Evolutionary conservation across 2,113 vertebrate genomes (phyloP).

Genomic region (Psephotus haematonotus): DNA sequence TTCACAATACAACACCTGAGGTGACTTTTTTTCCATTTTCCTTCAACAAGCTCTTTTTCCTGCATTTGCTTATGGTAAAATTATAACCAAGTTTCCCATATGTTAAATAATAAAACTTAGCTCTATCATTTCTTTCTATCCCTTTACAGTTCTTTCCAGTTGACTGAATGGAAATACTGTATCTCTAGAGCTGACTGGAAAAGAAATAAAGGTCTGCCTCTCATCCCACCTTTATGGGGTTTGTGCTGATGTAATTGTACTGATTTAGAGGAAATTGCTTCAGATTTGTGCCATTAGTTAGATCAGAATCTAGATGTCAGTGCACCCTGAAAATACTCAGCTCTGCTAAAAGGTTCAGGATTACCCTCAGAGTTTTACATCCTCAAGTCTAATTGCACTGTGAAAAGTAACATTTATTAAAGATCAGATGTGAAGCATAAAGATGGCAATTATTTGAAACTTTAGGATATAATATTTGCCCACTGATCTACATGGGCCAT

Average conservation of each 20-base stretch:
- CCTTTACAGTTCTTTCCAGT: conserved; percentile 40
- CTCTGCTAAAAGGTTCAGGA: conserved; percentile 34
- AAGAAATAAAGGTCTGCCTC: conserved; percentile 56
- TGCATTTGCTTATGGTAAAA: conserved; percentile 40
- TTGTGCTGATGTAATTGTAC: conserved; percentile 29
- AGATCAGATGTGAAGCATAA: conserved; percentile 12
- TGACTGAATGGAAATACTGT: conserved; percentile 39
- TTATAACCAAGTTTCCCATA: conserved; percentile 50
- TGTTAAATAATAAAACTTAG: conserved; percentile 59
- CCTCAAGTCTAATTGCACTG: conserved; percentile 37
- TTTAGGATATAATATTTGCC: conserved; percentile 44
- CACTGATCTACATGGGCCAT: background rate
- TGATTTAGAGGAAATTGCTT: conserved; percentile 48
- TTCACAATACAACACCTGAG: conserved; percentile 54
- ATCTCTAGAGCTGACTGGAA: conserved; percentile 45
- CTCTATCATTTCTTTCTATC: conserved; percentile 48
- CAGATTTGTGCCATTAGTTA: conserved; percentile 38
- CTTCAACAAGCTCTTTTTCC: conserved; percentile 24
- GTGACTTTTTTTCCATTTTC: conserved; percentile 54
- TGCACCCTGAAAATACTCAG: conserved; percentile 9
- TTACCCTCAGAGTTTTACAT: conserved; percentile 20
- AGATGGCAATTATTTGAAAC: conserved; percentile 51
- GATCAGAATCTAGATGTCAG: conserved; percentile 13
- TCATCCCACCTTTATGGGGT: conserved; percentile 3
- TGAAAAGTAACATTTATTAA: conserved; percentile 50